Evolutionary conservation across 2,888 invertebrate genomes (phyloP).

Genomic region (Watsonalla binaria): DNA sequence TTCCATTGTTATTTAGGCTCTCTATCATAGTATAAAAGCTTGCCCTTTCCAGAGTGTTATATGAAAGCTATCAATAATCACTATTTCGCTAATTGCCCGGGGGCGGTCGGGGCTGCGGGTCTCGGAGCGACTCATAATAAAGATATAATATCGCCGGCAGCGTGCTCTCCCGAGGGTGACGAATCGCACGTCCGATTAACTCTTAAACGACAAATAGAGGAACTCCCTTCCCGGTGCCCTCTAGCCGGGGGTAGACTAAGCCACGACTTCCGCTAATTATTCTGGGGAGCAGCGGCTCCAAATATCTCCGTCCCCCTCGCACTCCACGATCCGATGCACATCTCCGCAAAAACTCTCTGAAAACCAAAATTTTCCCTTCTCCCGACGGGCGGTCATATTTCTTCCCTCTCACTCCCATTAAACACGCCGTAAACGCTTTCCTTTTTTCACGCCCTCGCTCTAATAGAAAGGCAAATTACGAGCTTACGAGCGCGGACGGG

Average conservation of each 20-base stretch:
- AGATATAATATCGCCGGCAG: constrained; percentile 70
- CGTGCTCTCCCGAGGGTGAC: constrained; percentile 73
- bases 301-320: constrained; percentile 64
- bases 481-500: constrained; percentile 79
- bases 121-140: constrained; percentile 64
- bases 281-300: constrained; percentile 61
- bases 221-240: constrained; percentile 69
- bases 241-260: constrained; percentile 71
- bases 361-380: constrained; percentile 77
- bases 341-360: constrained; percentile 76
- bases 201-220: constrained; percentile 79
- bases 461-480: constrained; percentile 80
- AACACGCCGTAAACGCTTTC: constrained; percentile 79
- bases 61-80: constrained; percentile 75
- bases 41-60: constrained; percentile 27
- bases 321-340: constrained; percentile 69
- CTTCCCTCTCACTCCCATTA: constrained; percentile 78
- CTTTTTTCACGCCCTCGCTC: constrained; percentile 79
- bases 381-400: constrained; percentile 75
- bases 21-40: too few relatives aligned
- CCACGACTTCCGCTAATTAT: constrained; percentile 78
- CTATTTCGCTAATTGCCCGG: constrained; percentile 65
- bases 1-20: too few relatives aligned
- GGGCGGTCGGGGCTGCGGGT: constrained; percentile 42
- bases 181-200: constrained; percentile 77